Conservation (phyloP, 2,888 invertebrate species). For the Lottia scabra region DNA sequence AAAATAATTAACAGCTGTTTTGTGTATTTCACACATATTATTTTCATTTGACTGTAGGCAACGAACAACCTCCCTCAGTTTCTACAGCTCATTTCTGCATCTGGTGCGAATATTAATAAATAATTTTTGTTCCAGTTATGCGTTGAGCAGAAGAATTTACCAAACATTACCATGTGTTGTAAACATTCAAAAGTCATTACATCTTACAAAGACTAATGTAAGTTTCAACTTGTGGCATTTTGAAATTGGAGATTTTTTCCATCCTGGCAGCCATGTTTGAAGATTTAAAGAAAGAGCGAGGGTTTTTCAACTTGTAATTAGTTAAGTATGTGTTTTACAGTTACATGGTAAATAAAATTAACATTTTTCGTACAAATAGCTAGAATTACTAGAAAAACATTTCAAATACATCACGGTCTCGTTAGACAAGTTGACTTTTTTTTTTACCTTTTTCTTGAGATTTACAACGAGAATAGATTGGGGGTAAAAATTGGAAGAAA, state of each 20-base stretch:
- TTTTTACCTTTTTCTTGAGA: no score
- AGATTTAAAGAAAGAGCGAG: background rate
- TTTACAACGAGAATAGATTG: conserved; percentile 3
- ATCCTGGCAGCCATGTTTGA: background rate
- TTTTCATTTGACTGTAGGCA: background rate
- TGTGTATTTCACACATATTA: background rate
- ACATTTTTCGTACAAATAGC: conserved; percentile 3
- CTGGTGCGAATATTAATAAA: background rate
- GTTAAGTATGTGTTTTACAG: conserved; percentile 1
- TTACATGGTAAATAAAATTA: conserved; percentile 5
- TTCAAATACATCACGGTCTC: background rate
- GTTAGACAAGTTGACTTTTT: background rate
- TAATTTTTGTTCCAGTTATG: conserved; percentile 7
- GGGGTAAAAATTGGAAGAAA: background rate
- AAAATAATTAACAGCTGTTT: conserved; percentile 1
- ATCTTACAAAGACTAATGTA: conserved; percentile 1
- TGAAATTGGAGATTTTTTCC: conserved; percentile 1
- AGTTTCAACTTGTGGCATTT: conserved; percentile 4
- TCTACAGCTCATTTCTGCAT: background rate
- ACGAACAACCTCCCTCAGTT: background rate
- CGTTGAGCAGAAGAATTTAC: background rate
- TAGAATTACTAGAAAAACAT: background rate
- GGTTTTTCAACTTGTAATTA: conserved; percentile 4
- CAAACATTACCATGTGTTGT: conserved; percentile 4
- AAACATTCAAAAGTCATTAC: conserved; percentile 3